A percentile compares a stretch with the other conserved stretches of the same genome.
phyloP scores from a whole-genome alignment of 2,888 invertebrate genomes.

The Masnerella sp. region DNA sequence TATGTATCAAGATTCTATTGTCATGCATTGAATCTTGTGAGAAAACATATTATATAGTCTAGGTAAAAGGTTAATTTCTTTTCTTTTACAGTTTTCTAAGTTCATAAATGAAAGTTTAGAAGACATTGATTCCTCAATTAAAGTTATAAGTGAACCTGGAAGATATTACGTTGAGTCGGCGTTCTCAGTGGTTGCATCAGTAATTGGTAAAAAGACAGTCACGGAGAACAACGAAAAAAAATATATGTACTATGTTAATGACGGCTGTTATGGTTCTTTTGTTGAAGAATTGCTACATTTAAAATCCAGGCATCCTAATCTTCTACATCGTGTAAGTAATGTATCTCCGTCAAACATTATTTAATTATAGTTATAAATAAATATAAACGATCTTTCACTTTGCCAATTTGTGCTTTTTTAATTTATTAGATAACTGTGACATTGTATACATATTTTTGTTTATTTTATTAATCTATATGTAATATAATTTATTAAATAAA shows the following conservation, averaged over 20 bases:
- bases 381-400: background rate
- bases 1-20: no score
- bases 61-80: no score
- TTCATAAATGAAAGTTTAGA: slow-evolving; percentile 79
- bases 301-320: slow-evolving; percentile 62
- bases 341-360: no score
- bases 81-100: slow-evolving; percentile 70
- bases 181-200: slow-evolving; percentile 80
- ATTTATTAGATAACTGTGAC: no score
- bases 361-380: background rate
- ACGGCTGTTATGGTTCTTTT: slow-evolving; percentile 83
- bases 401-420: no score
- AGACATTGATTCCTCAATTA: slow-evolving; percentile 71
- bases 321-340: slow-evolving; percentile 59
- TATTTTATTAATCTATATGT: background rate
- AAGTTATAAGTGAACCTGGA: slow-evolving; percentile 82
- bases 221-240: slow-evolving; percentile 60
- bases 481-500: background rate
- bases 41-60: no score
- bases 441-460: background rate
- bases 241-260: slow-evolving; percentile 81
- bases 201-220: slow-evolving; percentile 79
- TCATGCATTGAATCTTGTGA: no score
- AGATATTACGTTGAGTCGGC: slow-evolving; percentile 82
- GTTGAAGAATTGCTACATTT: slow-evolving; percentile 77